Evolutionary conservation across 2,888 invertebrate species (phyloP), one percentile per base, ranked within the genome.

Genomic region (Synanthedon myopaeformis): DNA sequence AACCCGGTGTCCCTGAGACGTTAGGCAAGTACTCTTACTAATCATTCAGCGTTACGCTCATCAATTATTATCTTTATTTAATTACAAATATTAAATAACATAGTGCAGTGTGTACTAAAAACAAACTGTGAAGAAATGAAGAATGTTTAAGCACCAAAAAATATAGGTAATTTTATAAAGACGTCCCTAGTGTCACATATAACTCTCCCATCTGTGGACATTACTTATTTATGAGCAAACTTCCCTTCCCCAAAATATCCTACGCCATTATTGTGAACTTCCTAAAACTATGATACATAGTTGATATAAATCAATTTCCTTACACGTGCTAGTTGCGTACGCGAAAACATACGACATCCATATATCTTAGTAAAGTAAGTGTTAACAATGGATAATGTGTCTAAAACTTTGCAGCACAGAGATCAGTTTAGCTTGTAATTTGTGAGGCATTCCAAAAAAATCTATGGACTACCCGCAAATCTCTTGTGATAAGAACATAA

Each of bases 301-400:
- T 62, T 49, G 59, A 65, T 67, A 76, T 79, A 79, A 79, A 80
- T 79, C 78, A 78, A 72, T 77, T 79, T 67, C 58, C 62, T 53
- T 63, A 63, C 64, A 65, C 63, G 60, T 57, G 59, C 56, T 58
- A 54, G 35, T 35, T 35, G 35, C 35, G 35, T 35, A 53, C 54
- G 52, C 6, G 17, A 56, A 52, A 23, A 35, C 49, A 52, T 53
- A 52, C 17, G 19, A 53, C 41, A 52, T n/a, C 48, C 42, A 45
- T 48, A 19, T 12, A 13, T 49, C 17, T 28, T 52, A 35, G 35
- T 35, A 35, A 35, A 35, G 35, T 35, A 10, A 10, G 2, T 35
- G 10, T 10, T 35, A 23, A 35, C 35, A 35, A 35, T 35, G 35
- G 35, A 35, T 10, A 35, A 10, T 35, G 35, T 35, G 35, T 35